phyloP scores from a whole-genome alignment of 2,113 vertebrate species.

The Hystrix brachyura region DNA sequence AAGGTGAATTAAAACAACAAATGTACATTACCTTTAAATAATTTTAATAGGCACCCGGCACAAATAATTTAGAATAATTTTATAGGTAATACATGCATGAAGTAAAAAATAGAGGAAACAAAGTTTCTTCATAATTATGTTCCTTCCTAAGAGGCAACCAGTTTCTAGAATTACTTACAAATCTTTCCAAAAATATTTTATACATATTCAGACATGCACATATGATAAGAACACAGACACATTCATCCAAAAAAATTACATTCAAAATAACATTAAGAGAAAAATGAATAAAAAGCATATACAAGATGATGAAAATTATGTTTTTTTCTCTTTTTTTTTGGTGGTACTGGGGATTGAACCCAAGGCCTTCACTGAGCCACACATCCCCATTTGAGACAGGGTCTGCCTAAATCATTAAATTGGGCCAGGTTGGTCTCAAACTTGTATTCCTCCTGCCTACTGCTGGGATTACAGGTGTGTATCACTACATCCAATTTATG shows the following conservation, averaged over 20 bases:
- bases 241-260: not conserved
- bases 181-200: constrained; percentile 56
- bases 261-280: constrained; percentile 51
- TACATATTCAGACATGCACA: not conserved
- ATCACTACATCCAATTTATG: not conserved
- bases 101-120: constrained; percentile 30
- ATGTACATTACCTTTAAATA: not conserved
- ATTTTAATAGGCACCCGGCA: too few species aligned
- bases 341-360: not conserved
- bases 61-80: constrained; percentile 2
- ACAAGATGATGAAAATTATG: constrained; percentile 39
- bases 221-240: not conserved
- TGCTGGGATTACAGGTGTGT: not conserved
- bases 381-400: not conserved
- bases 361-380: not conserved
- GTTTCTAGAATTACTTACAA: constrained; percentile 57
- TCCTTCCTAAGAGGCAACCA: constrained; percentile 2
- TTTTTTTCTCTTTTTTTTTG: not conserved
- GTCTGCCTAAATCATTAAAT: not conserved
- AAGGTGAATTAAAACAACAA: not conserved
- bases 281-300: constrained; percentile 20
- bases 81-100: not conserved
- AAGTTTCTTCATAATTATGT: constrained; percentile 8
- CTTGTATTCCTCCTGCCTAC: not conserved
- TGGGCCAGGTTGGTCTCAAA: not conserved